phyloP scores from a whole-genome alignment of 2,888 invertebrate genomes.

The Athetis lepigone region DNA sequence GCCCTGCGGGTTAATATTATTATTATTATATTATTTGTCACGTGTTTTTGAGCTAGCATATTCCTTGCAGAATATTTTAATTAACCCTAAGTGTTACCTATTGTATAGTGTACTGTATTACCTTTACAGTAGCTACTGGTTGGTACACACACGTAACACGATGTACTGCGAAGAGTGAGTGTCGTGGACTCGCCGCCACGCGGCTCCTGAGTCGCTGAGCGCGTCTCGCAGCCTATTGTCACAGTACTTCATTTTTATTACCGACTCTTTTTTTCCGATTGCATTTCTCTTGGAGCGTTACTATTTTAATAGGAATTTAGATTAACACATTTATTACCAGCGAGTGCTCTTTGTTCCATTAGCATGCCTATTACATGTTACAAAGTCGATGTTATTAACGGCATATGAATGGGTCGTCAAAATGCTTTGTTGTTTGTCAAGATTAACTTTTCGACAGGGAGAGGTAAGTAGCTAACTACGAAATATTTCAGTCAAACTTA shows the following conservation, averaged over 20 bases:
- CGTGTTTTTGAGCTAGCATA: no score
- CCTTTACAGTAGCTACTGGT: no score
- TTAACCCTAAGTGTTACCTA: no score
- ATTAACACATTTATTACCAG: constrained; percentile 46
- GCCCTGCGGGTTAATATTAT: no score
- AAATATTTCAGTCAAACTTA: neutral
- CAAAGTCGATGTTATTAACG: constrained; percentile 36
- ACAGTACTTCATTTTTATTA: constrained; percentile 56
- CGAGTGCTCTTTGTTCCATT: constrained; percentile 26
- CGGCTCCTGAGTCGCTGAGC: no score
- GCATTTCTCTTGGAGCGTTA: constrained; percentile 58
- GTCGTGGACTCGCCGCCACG: neutral
- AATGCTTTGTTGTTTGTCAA: constrained; percentile 71
- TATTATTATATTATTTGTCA: no score
- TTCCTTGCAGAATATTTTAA: no score
- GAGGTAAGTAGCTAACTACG: constrained; percentile 63
- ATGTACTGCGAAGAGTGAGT: no score
- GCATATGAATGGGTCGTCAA: constrained; percentile 36
- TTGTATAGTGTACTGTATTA: no score
- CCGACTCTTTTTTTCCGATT: constrained; percentile 55
- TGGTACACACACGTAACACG: no score
- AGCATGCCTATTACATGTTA: constrained; percentile 40
- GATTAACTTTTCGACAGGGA: constrained; percentile 54
- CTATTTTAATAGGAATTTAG: constrained; percentile 61
- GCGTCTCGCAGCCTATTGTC: constrained; percentile 37